Evolutionary conservation across 2,888 invertebrate species (phyloP).

Genomic region (Mystacides longicornis): DNA sequence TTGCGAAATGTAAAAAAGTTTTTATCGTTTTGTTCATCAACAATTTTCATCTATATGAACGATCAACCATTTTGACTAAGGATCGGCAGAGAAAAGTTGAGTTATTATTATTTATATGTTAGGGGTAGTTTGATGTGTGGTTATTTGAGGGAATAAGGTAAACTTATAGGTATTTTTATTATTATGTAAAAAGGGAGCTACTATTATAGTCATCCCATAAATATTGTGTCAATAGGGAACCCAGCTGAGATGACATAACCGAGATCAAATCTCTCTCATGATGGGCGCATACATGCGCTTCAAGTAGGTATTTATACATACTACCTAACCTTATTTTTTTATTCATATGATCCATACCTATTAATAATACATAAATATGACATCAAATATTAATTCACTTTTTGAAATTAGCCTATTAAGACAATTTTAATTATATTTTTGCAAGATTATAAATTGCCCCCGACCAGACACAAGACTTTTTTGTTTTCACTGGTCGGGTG

Average conservation of each 20-base stretch:
- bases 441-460: no score
- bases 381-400: no score
- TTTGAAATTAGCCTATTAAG: not conserved
- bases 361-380: no score
- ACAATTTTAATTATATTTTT: not conserved
- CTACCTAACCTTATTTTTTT: not conserved
- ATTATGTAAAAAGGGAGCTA: not conserved
- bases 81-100: no score
- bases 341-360: not conserved
- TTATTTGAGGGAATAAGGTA: not conserved
- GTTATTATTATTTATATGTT: no score
- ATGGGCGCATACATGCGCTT: no score
- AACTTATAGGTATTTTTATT: not conserved
- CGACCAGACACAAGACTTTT: no score
- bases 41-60: no score
- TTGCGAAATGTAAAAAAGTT: no score
- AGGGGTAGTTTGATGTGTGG: not conserved
- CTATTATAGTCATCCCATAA: constrained; percentile 25
- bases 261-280: not conserved
- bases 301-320: not conserved
- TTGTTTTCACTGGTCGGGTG: no score
- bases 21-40: no score
- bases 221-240: constrained; percentile 25
- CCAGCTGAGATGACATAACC: constrained; percentile 14
- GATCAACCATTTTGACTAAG: no score